phyloP scores from a whole-genome alignment of 2,888 invertebrate species.

The Eupithecia vulgata region DNA sequence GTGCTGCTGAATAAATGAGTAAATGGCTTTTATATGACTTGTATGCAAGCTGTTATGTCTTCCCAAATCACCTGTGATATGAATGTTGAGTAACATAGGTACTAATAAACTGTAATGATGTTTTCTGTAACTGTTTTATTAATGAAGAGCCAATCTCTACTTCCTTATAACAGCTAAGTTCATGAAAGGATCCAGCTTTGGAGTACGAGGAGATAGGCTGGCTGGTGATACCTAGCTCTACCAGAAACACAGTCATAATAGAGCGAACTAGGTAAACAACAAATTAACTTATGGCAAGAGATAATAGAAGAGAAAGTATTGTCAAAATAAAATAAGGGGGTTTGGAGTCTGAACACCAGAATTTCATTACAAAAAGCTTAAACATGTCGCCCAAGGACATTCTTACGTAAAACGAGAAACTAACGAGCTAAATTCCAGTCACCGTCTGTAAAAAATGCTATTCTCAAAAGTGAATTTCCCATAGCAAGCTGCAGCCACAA shows the following conservation, averaged over 20 bases:
- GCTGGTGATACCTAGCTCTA: no score
- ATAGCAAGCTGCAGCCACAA: conserved; percentile 31
- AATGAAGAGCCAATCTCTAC: not conserved
- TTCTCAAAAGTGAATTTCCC: conserved; percentile 30
- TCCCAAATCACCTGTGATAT: not conserved
- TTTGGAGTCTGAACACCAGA: not conserved
- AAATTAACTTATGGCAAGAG: not conserved
- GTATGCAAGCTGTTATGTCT: not conserved
- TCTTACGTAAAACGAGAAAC: conserved; percentile 7
- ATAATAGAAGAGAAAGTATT: not conserved
- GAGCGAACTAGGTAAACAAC: not conserved
- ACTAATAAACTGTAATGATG: not conserved
- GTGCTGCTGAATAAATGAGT: conserved; percentile 12
- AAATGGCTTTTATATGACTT: not conserved
- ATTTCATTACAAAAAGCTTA: not conserved
- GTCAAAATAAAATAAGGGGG: not conserved
- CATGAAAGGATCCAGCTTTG: not conserved
- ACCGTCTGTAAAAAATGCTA: conserved; percentile 25
- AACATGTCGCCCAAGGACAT: conserved; percentile 6
- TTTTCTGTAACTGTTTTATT: not conserved
- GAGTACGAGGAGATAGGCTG: not conserved
- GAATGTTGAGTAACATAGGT: not conserved
- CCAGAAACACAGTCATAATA: not conserved
- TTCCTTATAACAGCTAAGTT: not conserved
- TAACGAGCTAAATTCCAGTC: conserved; percentile 25